Evolutionary conservation across 2,113 vertebrate genomes (phyloP).

Genomic region (Myrmecobius fasciatus): DNA sequence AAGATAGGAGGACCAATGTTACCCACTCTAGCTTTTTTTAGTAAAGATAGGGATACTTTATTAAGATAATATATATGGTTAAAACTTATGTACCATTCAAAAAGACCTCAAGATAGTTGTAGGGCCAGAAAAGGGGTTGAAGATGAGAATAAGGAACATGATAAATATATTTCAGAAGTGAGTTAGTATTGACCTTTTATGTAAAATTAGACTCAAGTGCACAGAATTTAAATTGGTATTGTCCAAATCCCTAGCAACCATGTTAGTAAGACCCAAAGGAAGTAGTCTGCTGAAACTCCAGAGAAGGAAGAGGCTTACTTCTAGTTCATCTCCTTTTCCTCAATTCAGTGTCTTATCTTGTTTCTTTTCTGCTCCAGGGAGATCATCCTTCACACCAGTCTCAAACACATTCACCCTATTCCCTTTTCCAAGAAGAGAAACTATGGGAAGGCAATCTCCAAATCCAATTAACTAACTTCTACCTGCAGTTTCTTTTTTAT

Average conservation of each 20-base stretch:
- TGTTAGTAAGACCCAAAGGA: neutral
- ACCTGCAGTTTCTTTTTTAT: neutral
- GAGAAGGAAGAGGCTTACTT: neutral
- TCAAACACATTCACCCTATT: neutral
- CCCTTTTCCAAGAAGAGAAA: neutral
- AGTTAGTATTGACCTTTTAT: neutral
- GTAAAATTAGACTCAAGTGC: neutral
- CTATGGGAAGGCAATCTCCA: neutral
- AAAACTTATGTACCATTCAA: neutral
- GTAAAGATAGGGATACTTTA: neutral
- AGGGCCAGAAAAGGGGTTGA: neutral
- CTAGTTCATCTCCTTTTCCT: neutral
- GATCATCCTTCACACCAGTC: neutral
- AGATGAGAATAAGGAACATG: too few species aligned
- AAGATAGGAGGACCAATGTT: neutral
- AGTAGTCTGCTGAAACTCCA: neutral
- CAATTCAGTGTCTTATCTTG: neutral
- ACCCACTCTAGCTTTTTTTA: neutral
- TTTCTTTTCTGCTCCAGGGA: neutral
- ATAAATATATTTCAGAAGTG: neutral
- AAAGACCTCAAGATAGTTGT: neutral
- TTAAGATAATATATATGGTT: neutral
- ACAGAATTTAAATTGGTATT: neutral
- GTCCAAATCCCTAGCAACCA: neutral
- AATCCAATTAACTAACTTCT: neutral